These are phyloP conservation scores for Spatulosminthurus flaviceps DNA, from an alignment of 2,888 invertebrate genomes.

Conservation along the genomic window DNA sequence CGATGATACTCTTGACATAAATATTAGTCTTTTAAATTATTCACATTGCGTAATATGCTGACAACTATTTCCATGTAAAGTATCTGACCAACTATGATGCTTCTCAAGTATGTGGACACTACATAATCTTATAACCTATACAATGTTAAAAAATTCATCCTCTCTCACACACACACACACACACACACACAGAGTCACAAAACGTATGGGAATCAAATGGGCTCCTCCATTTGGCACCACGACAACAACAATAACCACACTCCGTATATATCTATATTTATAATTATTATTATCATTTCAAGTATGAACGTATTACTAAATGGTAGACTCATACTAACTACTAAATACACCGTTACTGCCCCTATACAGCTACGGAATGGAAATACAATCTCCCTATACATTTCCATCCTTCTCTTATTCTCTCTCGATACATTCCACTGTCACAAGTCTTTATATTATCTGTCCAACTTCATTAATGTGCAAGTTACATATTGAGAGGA, in stretches of 20 bases:
- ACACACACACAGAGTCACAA: too few species aligned
- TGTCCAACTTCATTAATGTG: too few species aligned
- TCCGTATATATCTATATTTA: too few species aligned
- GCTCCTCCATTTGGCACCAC: background rate
- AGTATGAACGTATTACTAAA: background rate
- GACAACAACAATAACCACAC: too few species aligned
- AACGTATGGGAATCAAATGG: conserved; percentile 1
- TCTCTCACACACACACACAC: background rate
- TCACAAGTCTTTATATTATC: too few species aligned
- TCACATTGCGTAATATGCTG: conserved; percentile 35
- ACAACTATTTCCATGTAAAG: conserved; percentile 27
- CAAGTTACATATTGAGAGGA: too few species aligned
- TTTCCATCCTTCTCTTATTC: too few species aligned
- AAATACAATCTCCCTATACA: too few species aligned
- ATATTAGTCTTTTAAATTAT: conserved; percentile 41
- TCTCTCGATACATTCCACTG: too few species aligned
- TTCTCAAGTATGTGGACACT: background rate
- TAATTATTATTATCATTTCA: background rate
- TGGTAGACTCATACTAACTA: too few species aligned
- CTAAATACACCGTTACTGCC: background rate
- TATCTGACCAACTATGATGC: conserved; percentile 12
- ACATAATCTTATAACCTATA: too few species aligned
- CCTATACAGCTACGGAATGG: background rate
- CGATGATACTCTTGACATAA: conserved; percentile 45
- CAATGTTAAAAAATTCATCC: too few species aligned